phyloP scores from a whole-genome alignment of 35 echinoderm and acorn worm species.

The Ophiothrix spiculata region DNA sequence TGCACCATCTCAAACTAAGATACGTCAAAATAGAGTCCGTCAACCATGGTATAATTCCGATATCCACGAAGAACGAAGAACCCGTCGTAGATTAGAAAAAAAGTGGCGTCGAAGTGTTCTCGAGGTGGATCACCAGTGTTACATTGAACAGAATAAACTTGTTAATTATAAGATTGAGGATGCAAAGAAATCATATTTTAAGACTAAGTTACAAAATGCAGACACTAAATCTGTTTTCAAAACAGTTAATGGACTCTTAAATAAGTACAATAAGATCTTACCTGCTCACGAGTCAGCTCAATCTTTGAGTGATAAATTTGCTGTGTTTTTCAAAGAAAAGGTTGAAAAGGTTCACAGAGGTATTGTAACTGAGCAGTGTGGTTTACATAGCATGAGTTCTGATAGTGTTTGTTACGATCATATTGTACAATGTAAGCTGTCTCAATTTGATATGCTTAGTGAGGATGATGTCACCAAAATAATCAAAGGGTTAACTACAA shows the following conservation, averaged over 20 bases:
- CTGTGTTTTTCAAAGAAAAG: conserved; percentile 17
- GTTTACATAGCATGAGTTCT: neutral
- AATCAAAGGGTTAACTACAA: conserved; percentile 19
- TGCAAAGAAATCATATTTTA: neutral
- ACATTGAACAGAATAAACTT: neutral
- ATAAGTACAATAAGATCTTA: neutral
- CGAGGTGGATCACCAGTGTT: neutral
- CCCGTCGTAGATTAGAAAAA: neutral
- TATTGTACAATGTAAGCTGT: neutral
- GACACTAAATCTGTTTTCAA: neutral
- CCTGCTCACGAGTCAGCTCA: neutral
- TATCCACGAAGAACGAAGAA: neutral
- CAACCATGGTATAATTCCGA: neutral
- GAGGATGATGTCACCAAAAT: conserved; percentile 23
- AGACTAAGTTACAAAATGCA: neutral
- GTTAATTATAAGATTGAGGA: neutral
- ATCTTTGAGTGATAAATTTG: neutral
- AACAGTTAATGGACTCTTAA: neutral
- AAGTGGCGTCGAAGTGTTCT: neutral
- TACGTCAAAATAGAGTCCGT: no score
- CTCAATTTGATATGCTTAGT: neutral
- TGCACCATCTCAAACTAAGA: neutral
- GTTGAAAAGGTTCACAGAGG: conserved; percentile 3
- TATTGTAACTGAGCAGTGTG: neutral
- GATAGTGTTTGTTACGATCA: neutral